Evolutionary conservation across 2,888 invertebrate genomes (phyloP), one percentile per base, ranked within the genome.

Genomic region (Nematopogon swammerdamellus): DNA sequence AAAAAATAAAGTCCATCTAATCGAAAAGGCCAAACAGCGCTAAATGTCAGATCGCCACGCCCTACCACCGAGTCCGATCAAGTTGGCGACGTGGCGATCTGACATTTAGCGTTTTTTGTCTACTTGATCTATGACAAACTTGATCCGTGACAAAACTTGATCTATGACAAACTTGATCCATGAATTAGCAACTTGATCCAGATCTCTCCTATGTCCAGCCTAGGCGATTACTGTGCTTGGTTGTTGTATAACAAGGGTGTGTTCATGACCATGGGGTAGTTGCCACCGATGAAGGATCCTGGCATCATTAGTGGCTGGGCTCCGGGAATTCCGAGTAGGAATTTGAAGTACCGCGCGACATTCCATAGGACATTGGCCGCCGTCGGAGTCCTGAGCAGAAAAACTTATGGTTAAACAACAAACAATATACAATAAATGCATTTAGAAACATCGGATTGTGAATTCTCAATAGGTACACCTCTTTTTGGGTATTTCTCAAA

Each of bases 281-380:
- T 29, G 46, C 8, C 74, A n/a, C n/a, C n/a, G n/a, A n/a, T n/a
- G n/a, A n/a, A n/a, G 46, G 73, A 64, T 54, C 65, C 68, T 45
- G 65, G 65, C 52, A 64, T 59, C 59, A 62, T 74, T 67, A 79
- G 61, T 63, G 75, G 68, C 64, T 75, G 63, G 59, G 59, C 53
- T 57, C 67, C 64, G 63, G 75, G 69, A 63, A 73, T 56, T 63
- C 76, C 75, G 67, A 77, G 72, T 63, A 79, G 64, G 71, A 67
- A 57, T 72, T 67, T 75, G 79, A 75, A 70, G 79, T 72, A 72
- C 70, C 72, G 70, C 72, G 77, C 72, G 79, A 77, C 63, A 70
- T 70, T 69, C 77, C 76, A 72, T 77, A 81, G 63, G 64, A 80
- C 72, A 80, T 80, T 70, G 80, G 76, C 67, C 74, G 80, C 70